phyloP scores from a whole-genome alignment of 2,888 invertebrate genomes.

The Oconnorella tubifera region DNA sequence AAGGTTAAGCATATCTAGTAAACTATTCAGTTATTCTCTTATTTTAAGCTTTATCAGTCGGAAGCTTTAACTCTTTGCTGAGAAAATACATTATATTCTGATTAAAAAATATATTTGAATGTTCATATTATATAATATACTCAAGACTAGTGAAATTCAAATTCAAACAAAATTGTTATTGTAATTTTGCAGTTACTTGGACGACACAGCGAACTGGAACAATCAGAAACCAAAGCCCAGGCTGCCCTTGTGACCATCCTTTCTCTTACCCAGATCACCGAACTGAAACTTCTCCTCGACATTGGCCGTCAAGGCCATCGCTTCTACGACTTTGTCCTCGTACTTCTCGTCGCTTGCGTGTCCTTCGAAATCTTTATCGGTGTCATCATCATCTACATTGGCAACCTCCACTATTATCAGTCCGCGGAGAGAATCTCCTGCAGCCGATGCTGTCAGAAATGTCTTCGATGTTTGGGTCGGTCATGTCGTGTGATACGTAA shows the following conservation, averaged over 20 bases:
- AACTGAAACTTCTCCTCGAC: conserved; percentile 36
- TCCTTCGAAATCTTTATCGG: conserved; percentile 37
- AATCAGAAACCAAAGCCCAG: conserved; percentile 38
- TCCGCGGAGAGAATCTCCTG: conserved; percentile 9
- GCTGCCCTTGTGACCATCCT: conserved; percentile 37
- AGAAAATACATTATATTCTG: too few species aligned
- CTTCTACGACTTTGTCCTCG: conserved; percentile 39
- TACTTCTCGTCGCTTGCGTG: conserved; percentile 35
- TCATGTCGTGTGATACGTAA: background rate
- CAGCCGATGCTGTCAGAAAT: conserved; percentile 1
- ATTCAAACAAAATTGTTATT: too few species aligned
- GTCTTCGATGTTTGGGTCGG: background rate
- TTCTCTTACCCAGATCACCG: conserved; percentile 38
- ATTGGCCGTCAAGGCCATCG: conserved; percentile 37
- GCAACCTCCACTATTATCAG: conserved; percentile 36
- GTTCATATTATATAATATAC: too few species aligned
- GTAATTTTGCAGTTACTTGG: conserved; percentile 34
- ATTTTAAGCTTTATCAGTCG: too few species aligned
- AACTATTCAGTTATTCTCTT: too few species aligned
- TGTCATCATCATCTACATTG: conserved; percentile 38
- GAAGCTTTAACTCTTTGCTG: too few species aligned
- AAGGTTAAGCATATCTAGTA: too few species aligned
- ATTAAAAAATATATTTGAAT: too few species aligned
- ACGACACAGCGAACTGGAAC: conserved; percentile 36
- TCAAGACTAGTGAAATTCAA: too few species aligned